A percentile compares a stretch with the other conserved stretches of the same genome.
Conservation (phyloP, 2,113 vertebrate genomes). For the Lepidothrix coronata region DNA sequence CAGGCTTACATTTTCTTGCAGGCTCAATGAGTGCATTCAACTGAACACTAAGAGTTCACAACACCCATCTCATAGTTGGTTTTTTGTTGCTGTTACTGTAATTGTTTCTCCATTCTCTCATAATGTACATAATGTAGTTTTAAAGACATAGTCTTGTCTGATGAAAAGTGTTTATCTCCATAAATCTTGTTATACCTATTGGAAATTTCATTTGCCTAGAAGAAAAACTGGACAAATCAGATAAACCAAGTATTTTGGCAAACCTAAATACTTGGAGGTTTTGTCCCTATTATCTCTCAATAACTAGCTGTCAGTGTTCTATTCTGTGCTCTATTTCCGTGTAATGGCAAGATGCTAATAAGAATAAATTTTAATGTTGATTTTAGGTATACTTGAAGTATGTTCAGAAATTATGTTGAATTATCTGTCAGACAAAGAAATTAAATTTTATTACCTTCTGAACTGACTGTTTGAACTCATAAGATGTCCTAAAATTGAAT, state of each 20-base stretch:
- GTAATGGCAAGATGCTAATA: neutral
- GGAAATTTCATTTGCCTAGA: neutral
- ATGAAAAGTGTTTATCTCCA: neutral
- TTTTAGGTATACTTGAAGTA: neutral
- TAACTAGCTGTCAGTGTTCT: neutral
- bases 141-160: neutral
- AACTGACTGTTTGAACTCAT: neutral
- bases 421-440: neutral
- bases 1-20: neutral
- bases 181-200: neutral
- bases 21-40: neutral
- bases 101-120: neutral
- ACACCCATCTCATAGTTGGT: neutral
- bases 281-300: neutral
- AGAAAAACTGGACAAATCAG: neutral
- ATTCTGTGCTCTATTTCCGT: neutral
- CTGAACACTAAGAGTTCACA: neutral
- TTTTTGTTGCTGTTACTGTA: neutral
- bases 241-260: neutral
- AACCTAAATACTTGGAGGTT: neutral
- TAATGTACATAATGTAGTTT: neutral
- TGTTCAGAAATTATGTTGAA: neutral
- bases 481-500: neutral
- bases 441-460: neutral
- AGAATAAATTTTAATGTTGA: neutral